These are phyloP conservation scores for Spea hammondii DNA, from an alignment of 2,797 vertebrate species.

Conservation along the genomic window DNA sequence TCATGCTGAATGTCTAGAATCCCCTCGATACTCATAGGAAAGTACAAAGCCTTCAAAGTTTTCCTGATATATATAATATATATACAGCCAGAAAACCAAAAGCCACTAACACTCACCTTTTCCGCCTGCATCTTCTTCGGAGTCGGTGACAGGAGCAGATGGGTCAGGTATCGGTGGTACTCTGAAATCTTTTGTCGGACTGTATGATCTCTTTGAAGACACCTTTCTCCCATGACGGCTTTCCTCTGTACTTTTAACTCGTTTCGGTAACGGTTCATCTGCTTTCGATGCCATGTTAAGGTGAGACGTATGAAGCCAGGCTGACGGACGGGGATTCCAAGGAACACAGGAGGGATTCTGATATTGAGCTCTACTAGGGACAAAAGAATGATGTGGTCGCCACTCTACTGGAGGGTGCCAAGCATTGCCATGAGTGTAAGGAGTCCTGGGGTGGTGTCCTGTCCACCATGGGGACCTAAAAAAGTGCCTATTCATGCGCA, in stretches of 20 bases:
- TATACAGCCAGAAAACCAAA: no score
- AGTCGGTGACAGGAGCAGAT: not conserved
- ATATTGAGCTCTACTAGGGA: slow-evolving; percentile 57
- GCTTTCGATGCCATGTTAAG: slow-evolving; percentile 69
- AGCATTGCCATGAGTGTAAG: slow-evolving; percentile 56
- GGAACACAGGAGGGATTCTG: slow-evolving; percentile 58
- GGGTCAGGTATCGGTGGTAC: slow-evolving; percentile 3
- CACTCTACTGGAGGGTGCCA: slow-evolving; percentile 61
- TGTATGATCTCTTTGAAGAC: slow-evolving; percentile 1
- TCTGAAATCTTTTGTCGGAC: slow-evolving; percentile 19
- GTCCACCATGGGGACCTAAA: slow-evolving; percentile 65
- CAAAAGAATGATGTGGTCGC: slow-evolving; percentile 58
- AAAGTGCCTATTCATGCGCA: slow-evolving; percentile 59
- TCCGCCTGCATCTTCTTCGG: not conserved
- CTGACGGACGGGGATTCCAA: slow-evolving; percentile 57
- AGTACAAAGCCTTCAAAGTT: no score
- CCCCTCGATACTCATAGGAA: no score
- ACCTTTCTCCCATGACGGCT: slow-evolving; percentile 5
- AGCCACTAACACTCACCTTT: slow-evolving; percentile 12
- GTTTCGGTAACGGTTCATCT: slow-evolving; percentile 75
- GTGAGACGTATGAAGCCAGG: slow-evolving; percentile 66
- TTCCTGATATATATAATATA: no score
- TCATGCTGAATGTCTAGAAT: no score
- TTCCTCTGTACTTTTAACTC: slow-evolving; percentile 68
- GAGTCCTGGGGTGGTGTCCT: slow-evolving; percentile 57